Conservation (phyloP, 92 coral and sea anemone species). For the Paramuricea clavata region DNA sequence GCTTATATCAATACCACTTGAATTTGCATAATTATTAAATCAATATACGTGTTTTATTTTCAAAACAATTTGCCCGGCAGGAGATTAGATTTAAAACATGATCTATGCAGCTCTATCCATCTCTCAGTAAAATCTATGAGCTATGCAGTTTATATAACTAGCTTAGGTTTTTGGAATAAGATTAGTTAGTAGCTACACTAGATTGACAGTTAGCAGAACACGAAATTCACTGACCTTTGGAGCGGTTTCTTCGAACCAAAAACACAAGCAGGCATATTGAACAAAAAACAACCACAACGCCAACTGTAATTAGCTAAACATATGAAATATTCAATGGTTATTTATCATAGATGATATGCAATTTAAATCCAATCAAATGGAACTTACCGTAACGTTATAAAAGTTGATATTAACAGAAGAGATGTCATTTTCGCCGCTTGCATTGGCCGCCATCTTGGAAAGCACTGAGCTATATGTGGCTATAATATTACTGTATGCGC, state of each 20-base stretch:
- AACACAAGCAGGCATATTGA: conserved; percentile 58
- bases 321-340: neutral
- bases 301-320: conserved; percentile 77
- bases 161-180: too few species aligned
- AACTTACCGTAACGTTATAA: conserved; percentile 77
- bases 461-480: too few species aligned
- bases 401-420: conserved; percentile 44
- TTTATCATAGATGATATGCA: neutral
- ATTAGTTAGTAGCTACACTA: too few species aligned
- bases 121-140: too few species aligned
- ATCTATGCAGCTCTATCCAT: too few species aligned
- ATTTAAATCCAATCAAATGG: neutral
- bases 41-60: neutral
- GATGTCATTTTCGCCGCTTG: conserved; percentile 19
- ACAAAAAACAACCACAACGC: conserved; percentile 67
- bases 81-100: too few species aligned
- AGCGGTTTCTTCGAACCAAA: conserved; percentile 65
- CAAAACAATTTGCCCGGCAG: neutral
- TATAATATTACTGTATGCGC: too few species aligned
- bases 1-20: neutral
- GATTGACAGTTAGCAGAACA: too few species aligned
- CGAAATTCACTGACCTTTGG: conserved; percentile 64
- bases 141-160: too few species aligned
- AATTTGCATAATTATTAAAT: too few species aligned
- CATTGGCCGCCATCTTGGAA: conserved; percentile 66